A percentile compares a stretch with the other conserved stretches of the same genome.
Evolutionary conservation across 1,140 invertebrate genomes (phyloP).

Genomic region (Psilanteris sp.): DNA sequence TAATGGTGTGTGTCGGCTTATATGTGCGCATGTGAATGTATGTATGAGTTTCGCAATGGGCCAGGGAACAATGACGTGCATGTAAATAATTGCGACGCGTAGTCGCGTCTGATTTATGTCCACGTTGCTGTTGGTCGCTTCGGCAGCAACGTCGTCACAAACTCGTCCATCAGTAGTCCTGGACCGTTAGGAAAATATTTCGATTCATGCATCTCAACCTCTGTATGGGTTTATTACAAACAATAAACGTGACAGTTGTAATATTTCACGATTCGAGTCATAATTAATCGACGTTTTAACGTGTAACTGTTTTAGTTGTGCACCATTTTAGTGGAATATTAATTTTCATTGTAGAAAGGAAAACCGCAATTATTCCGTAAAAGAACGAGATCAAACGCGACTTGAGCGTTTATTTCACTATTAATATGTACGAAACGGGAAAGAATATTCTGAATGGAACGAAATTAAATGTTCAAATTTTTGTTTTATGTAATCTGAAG

Average conservation of each 20-base stretch:
- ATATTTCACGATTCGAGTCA: constrained; percentile 35
- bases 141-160: constrained; percentile 45
- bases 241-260: constrained; percentile 43
- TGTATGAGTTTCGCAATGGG: constrained; percentile 7
- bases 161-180: constrained; percentile 45
- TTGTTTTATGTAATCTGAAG: too few species aligned
- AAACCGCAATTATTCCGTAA: neutral
- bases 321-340: constrained; percentile 7
- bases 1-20: too few species aligned
- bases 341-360: constrained; percentile 10
- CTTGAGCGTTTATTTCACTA: too few species aligned
- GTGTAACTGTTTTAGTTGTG: constrained; percentile 23
- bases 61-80: constrained; percentile 46
- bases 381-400: neutral
- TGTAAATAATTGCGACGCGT: constrained; percentile 58
- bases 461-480: too few species aligned
- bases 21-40: neutral
- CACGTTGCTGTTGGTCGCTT: constrained; percentile 31
- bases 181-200: constrained; percentile 46
- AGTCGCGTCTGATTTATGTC: constrained; percentile 57
- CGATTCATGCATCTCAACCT: constrained; percentile 29
- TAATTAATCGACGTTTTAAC: constrained; percentile 43
- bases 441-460: neutral
- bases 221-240: constrained; percentile 50
- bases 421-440: neutral